phyloP scores from a whole-genome alignment of 1,140 invertebrate genomes.

The Mizuhopecten yessoensis region DNA sequence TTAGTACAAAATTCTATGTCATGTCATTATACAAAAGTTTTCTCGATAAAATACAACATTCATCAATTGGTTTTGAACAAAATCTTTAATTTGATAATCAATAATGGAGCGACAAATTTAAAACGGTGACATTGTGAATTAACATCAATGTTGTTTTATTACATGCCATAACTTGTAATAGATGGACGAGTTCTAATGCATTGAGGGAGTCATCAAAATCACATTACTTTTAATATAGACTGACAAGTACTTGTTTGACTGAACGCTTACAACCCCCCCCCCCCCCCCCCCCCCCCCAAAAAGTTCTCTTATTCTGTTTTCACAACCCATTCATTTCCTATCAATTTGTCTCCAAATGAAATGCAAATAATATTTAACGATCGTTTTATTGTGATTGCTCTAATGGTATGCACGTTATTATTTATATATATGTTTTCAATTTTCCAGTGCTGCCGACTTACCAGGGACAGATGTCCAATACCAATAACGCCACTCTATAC shows the following conservation, averaged over 20 bases:
- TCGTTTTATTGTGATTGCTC: background rate
- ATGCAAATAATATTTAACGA: constrained; percentile 21
- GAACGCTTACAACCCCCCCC: background rate
- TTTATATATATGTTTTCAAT: constrained; percentile 16
- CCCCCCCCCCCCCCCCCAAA: no score
- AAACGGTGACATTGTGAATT: background rate
- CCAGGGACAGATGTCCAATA: background rate
- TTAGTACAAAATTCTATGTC: background rate
- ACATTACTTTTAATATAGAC: background rate
- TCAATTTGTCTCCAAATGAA: constrained; percentile 9
- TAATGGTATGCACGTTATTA: background rate
- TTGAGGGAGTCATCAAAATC: background rate
- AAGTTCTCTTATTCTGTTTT: background rate
- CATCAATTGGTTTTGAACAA: background rate
- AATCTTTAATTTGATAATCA: background rate
- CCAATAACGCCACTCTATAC: background rate
- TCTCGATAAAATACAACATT: background rate
- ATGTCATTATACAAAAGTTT: background rate
- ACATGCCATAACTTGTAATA: background rate
- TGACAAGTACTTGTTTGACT: background rate
- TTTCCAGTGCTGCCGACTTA: background rate
- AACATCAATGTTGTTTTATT: background rate
- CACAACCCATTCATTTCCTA: background rate
- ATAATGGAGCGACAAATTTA: background rate
- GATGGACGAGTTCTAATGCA: background rate